Base-by-base conservation (phyloP, 2,113 vertebrate species). In the Hyperopisus bebe region DNA sequence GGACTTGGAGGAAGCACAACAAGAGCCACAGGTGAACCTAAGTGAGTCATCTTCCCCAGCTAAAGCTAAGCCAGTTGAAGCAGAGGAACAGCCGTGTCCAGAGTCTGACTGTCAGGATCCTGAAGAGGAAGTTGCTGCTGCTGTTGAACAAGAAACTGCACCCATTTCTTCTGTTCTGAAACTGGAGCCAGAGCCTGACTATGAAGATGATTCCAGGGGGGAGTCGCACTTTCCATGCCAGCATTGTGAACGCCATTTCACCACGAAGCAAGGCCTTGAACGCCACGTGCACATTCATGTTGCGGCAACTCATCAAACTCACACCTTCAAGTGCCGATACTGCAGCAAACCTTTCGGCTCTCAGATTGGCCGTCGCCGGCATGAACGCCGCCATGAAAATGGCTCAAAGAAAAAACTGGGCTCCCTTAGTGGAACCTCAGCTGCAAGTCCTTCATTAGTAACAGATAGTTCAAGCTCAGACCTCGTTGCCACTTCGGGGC, bases 291-390 rank as follows among this genome's bases (percentile, higher is more conserved):
- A 98, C 90, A 99, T 99, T 93, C 98, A 99, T 0, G 94, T 97
- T 24, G 96, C 97, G 2, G 95, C 95, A 1, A 92, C 97, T 89
- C 97, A 92, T 91, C 97, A 98, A 0, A 96, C 97, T 66, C 97
- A 95, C 90, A 92, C 95, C 19, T 99, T 99, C 94, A 98, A 97
- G 91, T 99, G 98, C 88, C 96, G 97, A 0, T 99, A 99, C 90
- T 99, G 98, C 24, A 97, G 96, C 86, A 99, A 99, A 90, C 95
- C 97, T 0, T 99, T 99, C 0, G 98, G 98, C 89, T 98, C 98
- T 0, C 98, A 99, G 11, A 97, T 99, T 31, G 99, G 99, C 90
- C 94, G 97, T 90, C 93, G 98, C 21, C 92, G 98, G 42, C 98
- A 99, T 0, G 98, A 99, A 91, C 96, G 98, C 0, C 96, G 98